phyloP scores from a whole-genome alignment of 2,113 vertebrate species.

The Dasyprocta punctata region DNA sequence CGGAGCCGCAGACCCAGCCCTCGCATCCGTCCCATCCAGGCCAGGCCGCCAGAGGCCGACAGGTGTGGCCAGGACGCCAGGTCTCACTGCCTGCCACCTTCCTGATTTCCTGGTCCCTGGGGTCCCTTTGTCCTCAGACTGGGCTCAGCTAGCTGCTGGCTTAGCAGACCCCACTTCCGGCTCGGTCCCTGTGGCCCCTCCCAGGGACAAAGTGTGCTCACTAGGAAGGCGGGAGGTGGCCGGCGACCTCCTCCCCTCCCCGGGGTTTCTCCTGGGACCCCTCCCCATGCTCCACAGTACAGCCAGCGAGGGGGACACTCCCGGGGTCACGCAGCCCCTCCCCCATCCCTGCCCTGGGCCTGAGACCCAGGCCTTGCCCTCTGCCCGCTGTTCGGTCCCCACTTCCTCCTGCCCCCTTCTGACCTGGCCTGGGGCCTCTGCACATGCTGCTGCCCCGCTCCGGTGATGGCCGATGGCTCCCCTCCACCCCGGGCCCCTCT shows the following conservation, averaged over 20 bases:
- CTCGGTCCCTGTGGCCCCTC: background rate
- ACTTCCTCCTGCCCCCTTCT: background rate
- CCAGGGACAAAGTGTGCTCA: too few species aligned
- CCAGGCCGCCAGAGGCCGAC: background rate
- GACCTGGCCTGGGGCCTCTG: background rate
- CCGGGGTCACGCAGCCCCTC: rapidly evolving
- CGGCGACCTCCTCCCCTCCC: background rate
- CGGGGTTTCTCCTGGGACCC: background rate
- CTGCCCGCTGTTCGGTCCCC: background rate
- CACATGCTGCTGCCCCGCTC: background rate
- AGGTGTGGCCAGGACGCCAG: background rate
- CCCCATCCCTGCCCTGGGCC: background rate
- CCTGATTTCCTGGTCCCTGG: background rate
- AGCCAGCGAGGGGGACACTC: background rate
- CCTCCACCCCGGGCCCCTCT: background rate
- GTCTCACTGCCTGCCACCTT: background rate
- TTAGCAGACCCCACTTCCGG: background rate
- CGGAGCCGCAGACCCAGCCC: background rate
- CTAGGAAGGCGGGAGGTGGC: background rate
- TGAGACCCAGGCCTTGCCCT: background rate
- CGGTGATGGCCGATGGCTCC: background rate
- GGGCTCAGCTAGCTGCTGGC: background rate
- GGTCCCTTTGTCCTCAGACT: background rate
- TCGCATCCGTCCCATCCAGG: background rate
- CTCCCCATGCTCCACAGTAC: background rate